Evolutionary conservation across 2,888 invertebrate genomes (phyloP).

Genomic region (Pandemis corylana): DNA sequence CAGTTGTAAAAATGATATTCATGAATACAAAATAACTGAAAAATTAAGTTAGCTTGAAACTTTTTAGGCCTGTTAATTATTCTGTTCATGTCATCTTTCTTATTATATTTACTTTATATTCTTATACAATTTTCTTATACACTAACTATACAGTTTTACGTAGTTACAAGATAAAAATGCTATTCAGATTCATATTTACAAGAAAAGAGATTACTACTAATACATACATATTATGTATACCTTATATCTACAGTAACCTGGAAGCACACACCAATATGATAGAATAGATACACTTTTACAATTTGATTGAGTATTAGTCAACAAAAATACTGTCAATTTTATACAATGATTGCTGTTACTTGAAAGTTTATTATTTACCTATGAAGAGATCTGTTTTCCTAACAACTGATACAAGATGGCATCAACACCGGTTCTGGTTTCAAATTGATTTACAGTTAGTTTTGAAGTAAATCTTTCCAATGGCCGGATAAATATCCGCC

Average conservation of each 20-base stretch:
- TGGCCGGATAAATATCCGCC: neutral
- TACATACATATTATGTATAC: constrained; percentile 46
- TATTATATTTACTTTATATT: neutral
- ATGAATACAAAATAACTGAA: neutral
- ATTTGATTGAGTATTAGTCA: constrained; percentile 30
- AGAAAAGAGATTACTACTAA: constrained; percentile 52
- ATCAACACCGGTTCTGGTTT: neutral
- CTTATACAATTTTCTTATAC: constrained; percentile 27
- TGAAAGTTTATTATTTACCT: neutral
- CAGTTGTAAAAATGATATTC: neutral
- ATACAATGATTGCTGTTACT: neutral
- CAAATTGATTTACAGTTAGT: neutral
- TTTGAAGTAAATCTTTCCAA: neutral
- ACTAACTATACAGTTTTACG: constrained; percentile 43
- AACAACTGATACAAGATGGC: neutral
- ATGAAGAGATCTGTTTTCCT: neutral
- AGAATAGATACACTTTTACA: constrained; percentile 49
- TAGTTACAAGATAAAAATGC: constrained; percentile 77
- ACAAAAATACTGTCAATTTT: constrained; percentile 1
- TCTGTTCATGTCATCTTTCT: neutral
- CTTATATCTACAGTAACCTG: constrained; percentile 74
- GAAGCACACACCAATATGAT: constrained; percentile 82
- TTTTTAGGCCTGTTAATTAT: constrained; percentile 32
- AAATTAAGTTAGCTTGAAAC: neutral
- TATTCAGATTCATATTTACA: constrained; percentile 77